phyloP scores from a whole-genome alignment of 2,113 vertebrate genomes.

The Propithecus coquereli region DNA sequence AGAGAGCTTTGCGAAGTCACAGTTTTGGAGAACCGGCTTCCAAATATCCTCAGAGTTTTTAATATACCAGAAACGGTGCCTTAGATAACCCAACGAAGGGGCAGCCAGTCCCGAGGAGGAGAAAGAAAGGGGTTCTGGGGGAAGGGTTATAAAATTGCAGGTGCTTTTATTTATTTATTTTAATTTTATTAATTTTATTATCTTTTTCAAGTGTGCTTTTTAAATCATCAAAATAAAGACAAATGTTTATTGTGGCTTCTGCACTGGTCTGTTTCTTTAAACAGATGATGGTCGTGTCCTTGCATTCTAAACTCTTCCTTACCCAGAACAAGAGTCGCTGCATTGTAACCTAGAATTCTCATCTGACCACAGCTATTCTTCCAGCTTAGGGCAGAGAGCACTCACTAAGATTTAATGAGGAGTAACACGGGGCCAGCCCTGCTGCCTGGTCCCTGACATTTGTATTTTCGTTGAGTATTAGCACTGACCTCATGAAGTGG shows the following conservation, averaged over 20 bases:
- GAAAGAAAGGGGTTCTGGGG: background rate
- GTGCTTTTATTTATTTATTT: background rate
- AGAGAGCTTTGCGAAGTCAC: background rate
- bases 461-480: background rate
- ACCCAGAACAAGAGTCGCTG: background rate
- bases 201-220: background rate
- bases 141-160: background rate
- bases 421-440: background rate
- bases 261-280: background rate
- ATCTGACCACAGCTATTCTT: background rate
- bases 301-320: background rate
- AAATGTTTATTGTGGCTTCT: background rate
- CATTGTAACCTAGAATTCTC: background rate
- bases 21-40: background rate
- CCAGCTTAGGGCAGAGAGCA: background rate
- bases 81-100: background rate
- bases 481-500: background rate
- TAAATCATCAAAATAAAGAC: background rate
- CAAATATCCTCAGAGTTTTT: background rate
- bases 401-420: background rate
- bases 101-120: background rate
- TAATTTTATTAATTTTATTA: background rate
- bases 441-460: fast-evolving
- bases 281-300: background rate
- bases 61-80: background rate